phyloP scores from a whole-genome alignment of 2,113 vertebrate species.

The Cynocephalus volans region DNA sequence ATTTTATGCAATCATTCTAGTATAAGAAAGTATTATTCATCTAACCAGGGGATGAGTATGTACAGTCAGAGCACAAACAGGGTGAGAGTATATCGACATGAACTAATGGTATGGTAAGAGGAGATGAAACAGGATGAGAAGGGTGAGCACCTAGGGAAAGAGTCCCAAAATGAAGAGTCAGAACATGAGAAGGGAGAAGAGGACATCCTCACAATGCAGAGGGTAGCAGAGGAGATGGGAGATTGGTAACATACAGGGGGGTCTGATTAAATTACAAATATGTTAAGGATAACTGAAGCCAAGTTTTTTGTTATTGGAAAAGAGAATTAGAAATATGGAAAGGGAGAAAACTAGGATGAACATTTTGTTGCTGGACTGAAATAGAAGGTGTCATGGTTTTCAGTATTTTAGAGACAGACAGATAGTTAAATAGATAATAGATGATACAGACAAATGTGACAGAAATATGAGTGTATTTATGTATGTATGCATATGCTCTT shows the following conservation, averaged over 20 bases:
- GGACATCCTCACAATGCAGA: neutral
- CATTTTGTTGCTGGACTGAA: neutral
- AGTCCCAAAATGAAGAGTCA: constrained; percentile 17
- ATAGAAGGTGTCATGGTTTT: neutral
- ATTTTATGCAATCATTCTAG: neutral
- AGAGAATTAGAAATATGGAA: neutral
- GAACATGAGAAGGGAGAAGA: neutral
- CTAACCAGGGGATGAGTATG: neutral
- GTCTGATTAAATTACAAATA: constrained; percentile 11
- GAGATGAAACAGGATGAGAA: neutral
- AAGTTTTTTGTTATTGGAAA: neutral
- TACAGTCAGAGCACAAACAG: neutral
- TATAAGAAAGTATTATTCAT: constrained; percentile 9
- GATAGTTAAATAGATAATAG: neutral
- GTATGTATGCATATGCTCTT: neutral
- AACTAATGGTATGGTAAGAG: neutral
- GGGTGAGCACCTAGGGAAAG: neutral
- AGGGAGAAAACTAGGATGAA: neutral
- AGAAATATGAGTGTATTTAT: neutral
- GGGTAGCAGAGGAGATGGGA: neutral
- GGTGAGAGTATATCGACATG: neutral
- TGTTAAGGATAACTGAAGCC: constrained; percentile 2
- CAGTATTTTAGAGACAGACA: neutral
- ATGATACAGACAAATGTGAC: neutral
- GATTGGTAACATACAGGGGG: neutral